Conservation (phyloP, 2,888 invertebrate genomes). For the Caenorhabditis sulstoni region DNA sequence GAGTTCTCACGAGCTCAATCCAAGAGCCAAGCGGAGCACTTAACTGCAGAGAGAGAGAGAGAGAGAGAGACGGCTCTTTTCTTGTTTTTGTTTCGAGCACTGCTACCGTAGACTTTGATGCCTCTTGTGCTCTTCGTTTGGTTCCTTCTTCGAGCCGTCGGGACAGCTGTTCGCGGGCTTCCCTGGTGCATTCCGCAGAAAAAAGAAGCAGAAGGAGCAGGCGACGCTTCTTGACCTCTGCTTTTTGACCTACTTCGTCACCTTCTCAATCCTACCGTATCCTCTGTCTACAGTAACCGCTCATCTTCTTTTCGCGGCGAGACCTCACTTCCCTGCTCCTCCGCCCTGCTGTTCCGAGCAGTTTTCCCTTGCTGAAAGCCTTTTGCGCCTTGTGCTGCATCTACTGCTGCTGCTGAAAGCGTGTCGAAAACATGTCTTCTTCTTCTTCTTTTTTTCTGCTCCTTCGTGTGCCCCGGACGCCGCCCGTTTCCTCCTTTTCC, state of each 20-base stretch:
- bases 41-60: too few species aligned
- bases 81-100: not conserved
- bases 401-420: conserved; percentile 42
- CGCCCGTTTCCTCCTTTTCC: conserved; percentile 23
- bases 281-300: too few species aligned
- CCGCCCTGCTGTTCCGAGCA: conserved; percentile 1
- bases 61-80: too few species aligned
- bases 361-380: not conserved
- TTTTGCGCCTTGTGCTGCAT: not conserved
- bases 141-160: too few species aligned
- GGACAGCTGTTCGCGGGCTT: too few species aligned
- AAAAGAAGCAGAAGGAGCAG: too few species aligned
- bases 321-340: too few species aligned
- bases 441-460: conserved; percentile 5
- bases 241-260: too few species aligned
- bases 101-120: conserved; percentile 1
- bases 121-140: not conserved
- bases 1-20: conserved; percentile 16
- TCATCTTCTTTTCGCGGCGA: too few species aligned
- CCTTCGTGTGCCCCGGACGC: conserved; percentile 9
- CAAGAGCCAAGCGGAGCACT: not conserved
- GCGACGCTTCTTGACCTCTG: too few species aligned
- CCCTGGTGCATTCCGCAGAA: too few species aligned
- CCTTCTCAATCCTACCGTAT: too few species aligned
- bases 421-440: conserved; percentile 46